These are phyloP conservation scores for Eudasyphora cyanicolor DNA, from an alignment of 2,888 invertebrate genomes.

Conservation along the genomic window DNA sequence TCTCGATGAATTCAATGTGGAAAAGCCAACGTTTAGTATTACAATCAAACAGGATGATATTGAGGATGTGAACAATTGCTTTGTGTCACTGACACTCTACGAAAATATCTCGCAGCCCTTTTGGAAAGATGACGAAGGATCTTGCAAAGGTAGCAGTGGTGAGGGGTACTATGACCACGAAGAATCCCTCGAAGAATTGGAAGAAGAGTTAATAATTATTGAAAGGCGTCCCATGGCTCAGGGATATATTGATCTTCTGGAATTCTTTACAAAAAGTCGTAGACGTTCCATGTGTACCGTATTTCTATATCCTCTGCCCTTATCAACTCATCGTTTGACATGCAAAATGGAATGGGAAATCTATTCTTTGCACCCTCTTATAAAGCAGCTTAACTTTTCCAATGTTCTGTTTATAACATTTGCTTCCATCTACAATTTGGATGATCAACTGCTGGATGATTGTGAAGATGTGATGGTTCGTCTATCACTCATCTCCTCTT, in stretches of 20 bases:
- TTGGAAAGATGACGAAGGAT: not conserved
- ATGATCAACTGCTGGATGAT: slow-evolving; percentile 57
- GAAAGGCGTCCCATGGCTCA: slow-evolving; percentile 60
- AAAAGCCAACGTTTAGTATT: slow-evolving; percentile 71
- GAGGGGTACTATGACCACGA: slow-evolving; percentile 48
- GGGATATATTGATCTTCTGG: slow-evolving; percentile 65
- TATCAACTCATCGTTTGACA: slow-evolving; percentile 24
- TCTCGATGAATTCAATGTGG: slow-evolving; percentile 66
- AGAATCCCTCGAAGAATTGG: slow-evolving; percentile 27
- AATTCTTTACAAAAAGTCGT: slow-evolving; percentile 58
- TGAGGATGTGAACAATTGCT: slow-evolving; percentile 72
- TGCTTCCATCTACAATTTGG: slow-evolving; percentile 72
- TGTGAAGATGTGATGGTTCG: slow-evolving; percentile 47
- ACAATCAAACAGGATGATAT: slow-evolving; percentile 73
- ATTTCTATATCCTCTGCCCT: slow-evolving; percentile 63
- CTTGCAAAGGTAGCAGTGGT: slow-evolving; percentile 13
- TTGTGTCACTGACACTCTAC: slow-evolving; percentile 71
- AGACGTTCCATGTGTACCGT: slow-evolving; percentile 21
- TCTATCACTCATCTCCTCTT: slow-evolving; percentile 60
- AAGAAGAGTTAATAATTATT: slow-evolving; percentile 12
- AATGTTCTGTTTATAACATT: slow-evolving; percentile 72
- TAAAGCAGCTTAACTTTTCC: slow-evolving; percentile 67
- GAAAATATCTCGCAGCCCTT: slow-evolving; percentile 64
- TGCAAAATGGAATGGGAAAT: slow-evolving; percentile 70
- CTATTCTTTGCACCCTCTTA: slow-evolving; percentile 73